phyloP scores from a whole-genome alignment of 2,113 vertebrate species.

The Daphoenositta chrysoptera region DNA sequence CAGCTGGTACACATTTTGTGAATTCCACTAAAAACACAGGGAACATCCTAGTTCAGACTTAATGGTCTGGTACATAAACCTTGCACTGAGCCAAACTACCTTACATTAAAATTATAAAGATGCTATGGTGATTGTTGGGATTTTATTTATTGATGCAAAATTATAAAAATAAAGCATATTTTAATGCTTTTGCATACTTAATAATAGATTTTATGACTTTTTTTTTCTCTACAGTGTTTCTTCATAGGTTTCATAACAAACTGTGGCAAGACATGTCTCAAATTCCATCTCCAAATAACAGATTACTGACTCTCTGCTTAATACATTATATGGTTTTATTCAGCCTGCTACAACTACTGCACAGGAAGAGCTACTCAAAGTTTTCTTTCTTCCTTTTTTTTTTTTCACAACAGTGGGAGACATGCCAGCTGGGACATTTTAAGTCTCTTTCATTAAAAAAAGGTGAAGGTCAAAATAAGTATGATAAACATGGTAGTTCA shows the following conservation, averaged over 20 bases:
- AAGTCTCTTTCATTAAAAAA: constrained; percentile 80
- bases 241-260: not conserved
- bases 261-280: not conserved
- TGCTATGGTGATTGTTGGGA: not conserved
- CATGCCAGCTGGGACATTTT: constrained; percentile 78
- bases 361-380: constrained; percentile 45
- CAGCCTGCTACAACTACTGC: not conserved
- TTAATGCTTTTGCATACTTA: not conserved
- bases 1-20: not conserved
- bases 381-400: constrained; percentile 31
- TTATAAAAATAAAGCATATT: not conserved
- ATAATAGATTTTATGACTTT: not conserved
- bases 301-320: not conserved
- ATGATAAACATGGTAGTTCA: constrained; percentile 77
- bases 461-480: constrained; percentile 79
- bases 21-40: not conserved
- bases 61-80: not conserved
- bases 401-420: constrained; percentile 22
- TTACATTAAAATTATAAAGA: not conserved
- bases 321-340: not conserved
- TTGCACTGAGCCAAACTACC: not conserved
- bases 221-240: not conserved
- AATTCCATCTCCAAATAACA: not conserved
- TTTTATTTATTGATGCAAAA: not conserved
- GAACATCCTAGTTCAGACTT: not conserved